Conservation (phyloP, 2,113 vertebrate species). For the Channa maculata region DNA sequence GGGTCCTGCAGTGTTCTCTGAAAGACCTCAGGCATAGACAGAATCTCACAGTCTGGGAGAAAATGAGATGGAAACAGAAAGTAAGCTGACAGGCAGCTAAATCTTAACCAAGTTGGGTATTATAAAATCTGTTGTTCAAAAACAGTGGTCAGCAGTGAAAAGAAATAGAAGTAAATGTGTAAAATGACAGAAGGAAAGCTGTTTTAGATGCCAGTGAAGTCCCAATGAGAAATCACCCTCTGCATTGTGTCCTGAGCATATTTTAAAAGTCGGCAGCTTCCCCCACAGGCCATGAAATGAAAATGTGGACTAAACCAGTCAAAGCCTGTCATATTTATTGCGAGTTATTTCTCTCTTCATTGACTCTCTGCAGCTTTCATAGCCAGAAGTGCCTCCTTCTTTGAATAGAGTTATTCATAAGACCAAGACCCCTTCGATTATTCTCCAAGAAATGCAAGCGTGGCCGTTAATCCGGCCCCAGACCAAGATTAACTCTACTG, state of each 20-base stretch:
- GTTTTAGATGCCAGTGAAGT: not conserved
- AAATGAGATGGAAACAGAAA: not conserved
- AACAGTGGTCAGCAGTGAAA: constrained; percentile 8
- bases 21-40: constrained; percentile 15
- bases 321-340: constrained; percentile 55
- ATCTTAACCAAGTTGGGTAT: constrained; percentile 14
- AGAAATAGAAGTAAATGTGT: constrained; percentile 12
- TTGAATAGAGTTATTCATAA: constrained; percentile 61
- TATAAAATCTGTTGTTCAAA: constrained; percentile 16
- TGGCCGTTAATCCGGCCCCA: constrained; percentile 66
- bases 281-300: constrained; percentile 66
- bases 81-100: constrained; percentile 23
- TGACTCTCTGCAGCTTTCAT: constrained; percentile 62
- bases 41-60: constrained; percentile 18
- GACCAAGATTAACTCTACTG: constrained; percentile 73
- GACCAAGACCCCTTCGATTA: constrained; percentile 60
- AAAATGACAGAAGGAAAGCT: constrained; percentile 1
- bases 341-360: constrained; percentile 68
- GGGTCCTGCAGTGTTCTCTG: constrained; percentile 29
- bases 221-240: constrained; percentile 6
- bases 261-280: constrained; percentile 41
- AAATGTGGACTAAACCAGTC: constrained; percentile 68
- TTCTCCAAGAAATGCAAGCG: constrained; percentile 61
- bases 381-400: constrained; percentile 59
- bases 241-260: constrained; percentile 17